A percentile compares a stretch with the other conserved stretches of the same genome.
Conservation (phyloP, 2,888 invertebrate species). For the Gnatocerus cornutus region DNA sequence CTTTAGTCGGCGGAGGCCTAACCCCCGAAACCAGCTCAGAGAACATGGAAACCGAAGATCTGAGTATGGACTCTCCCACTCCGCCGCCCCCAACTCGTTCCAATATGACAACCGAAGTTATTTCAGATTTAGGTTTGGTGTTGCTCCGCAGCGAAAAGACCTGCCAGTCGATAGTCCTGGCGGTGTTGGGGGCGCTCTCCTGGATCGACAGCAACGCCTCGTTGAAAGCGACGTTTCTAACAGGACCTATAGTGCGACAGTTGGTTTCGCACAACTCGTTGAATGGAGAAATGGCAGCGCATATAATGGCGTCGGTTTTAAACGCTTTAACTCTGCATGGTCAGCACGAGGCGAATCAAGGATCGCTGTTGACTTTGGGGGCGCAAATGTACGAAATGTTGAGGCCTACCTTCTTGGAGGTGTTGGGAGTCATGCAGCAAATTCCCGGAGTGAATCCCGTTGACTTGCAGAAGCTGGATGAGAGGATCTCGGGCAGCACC, state of each 20-base stretch:
- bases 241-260: conserved; percentile 81
- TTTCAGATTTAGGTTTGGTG: conserved; percentile 83
- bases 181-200: conserved; percentile 79
- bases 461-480: conserved; percentile 89
- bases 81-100: conserved; percentile 69
- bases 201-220: conserved; percentile 92
- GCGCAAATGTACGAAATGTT: conserved; percentile 90
- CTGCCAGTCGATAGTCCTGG: conserved; percentile 78
- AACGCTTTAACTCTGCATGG: conserved; percentile 88
- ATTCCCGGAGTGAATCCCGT: conserved; percentile 88
- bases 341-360: conserved; percentile 92
- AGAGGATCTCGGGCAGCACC: conserved; percentile 80
- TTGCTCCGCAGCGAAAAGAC: conserved; percentile 80
- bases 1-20: conserved; percentile 80
- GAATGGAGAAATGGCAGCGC: conserved; percentile 79
- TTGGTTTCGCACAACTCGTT: conserved; percentile 78
- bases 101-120: conserved; percentile 79
- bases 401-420: conserved; percentile 83
- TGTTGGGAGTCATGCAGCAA: conserved; percentile 81
- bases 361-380: conserved; percentile 84
- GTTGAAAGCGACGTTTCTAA: conserved; percentile 84
- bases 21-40: conserved; percentile 73
- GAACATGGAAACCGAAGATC: conserved; percentile 79
- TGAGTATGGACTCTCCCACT: conserved; percentile 81
- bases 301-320: conserved; percentile 82